Evolutionary conservation across 2,888 invertebrate species (phyloP), one percentile per base, ranked within the genome.

Genomic region (Geotrupes spiniger): DNA sequence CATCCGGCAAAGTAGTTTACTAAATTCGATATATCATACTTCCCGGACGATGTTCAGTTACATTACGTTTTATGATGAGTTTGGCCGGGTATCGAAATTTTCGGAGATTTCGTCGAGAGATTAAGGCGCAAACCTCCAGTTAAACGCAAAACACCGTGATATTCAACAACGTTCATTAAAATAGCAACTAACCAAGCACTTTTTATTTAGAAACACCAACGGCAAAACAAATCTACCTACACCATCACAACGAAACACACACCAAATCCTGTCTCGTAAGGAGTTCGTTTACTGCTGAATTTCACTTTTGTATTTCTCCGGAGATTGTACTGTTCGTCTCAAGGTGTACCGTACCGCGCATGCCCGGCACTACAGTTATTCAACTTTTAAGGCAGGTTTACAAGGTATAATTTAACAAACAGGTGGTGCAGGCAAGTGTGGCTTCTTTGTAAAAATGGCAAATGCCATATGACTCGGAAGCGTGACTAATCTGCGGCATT

Each of bases 301-400:
- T 66, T 66, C 65, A 66, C 67, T 66, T 66, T 66, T 63, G 63
- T 65, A 47, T 55, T 53, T 60, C 54, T 54, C 46, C 46, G 55
- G 62, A 62, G 66, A 66, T 67, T 65, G 64, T 63, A 63, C 58
- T 53, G 59, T 52, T 52, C 52, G 61, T 67, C 66, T 65, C 68
- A 69, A 70, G 69, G 69, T 68, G 64, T 61, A 56, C 41, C 42
- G 27, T n/a, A 44, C 36, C 43, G 63, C 66, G 66, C 69, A 61
- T 59, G 69, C 62, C 60, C 58, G 46, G 43, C 58, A 57, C 56
- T 58, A 66, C 68, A 67, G 69, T 70, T 68, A 70, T 65, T 66
- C 68, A 64, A 68, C 66, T 65, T 59, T 41, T 60, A 57, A 66
- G 68, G 62, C 69, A 62, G 64, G 66, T 70, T 70, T 65, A 67